Base-by-base conservation (phyloP, 1,140 invertebrate genomes). In the Drosophila novamexicana region DNA sequence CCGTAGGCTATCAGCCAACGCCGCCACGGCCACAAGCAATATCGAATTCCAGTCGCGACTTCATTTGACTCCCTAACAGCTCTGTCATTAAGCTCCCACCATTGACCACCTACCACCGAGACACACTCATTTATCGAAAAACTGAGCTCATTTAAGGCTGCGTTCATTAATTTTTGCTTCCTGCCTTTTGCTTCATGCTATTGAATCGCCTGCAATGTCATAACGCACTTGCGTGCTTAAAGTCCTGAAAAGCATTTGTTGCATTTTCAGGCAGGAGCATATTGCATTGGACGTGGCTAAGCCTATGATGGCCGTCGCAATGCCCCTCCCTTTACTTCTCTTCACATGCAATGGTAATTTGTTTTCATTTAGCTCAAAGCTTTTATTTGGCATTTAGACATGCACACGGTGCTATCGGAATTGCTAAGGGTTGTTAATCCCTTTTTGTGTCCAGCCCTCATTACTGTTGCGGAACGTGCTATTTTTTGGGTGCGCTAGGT, bases 331-430 rank as follows among this genome's bases (percentile, higher is more conserved):
- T 67, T 40, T 62, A 42, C 61, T 57, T 62, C 69, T 42, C 53
- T 67, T 73, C 83, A 67, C 86, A 88, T 91, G 83, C 88, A 90
- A 91, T 73, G 61, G 86, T 91, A 90, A 90, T 90, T 90, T 91
- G 86, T 91, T 91, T 90, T 90, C 88, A 90, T 90, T 90, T 91
- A 90, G 79, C 80, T 90, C 80, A 88, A 84, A 80, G 88, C 82
- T 91, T 91, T 81, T 90, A 81, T 91, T 81, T 82, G 88, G 79
- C 82, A 86, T 80, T 90, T 83, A 75, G 88, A 90, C 88, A 90
- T 90, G 86, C 86, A 90, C 79, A 78, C 73, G 80, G 42, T 74
- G 66, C 73, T 63, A 70, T 14, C 37, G 47, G 49, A 53, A 59
- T 54, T 39, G 44, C 75, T 65, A 56, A 70, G 82, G 82, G 81